These are phyloP conservation scores for Microtus richardsoni DNA, from an alignment of 2,113 vertebrate species.

Conservation along the genomic window DNA sequence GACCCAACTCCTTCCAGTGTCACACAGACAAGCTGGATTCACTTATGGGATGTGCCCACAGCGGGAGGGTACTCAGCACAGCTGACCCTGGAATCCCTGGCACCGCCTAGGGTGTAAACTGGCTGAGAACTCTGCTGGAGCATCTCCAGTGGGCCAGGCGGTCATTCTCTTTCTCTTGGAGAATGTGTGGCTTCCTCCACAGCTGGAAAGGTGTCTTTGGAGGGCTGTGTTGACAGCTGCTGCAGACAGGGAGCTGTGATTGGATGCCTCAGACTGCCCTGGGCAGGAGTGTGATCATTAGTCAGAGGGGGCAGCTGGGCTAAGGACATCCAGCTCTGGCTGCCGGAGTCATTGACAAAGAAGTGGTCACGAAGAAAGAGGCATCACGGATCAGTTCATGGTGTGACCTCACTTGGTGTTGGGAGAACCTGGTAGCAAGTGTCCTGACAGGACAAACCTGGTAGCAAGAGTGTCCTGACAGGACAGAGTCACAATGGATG, in stretches of 20 bases:
- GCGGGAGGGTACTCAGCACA: rapidly evolving
- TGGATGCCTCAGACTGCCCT: rapidly evolving
- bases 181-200: background rate
- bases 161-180: background rate
- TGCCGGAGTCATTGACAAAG: rapidly evolving
- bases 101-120: background rate
- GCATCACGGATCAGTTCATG: rapidly evolving
- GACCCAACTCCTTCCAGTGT: background rate
- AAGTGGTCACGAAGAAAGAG: rapidly evolving
- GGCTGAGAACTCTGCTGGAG: rapidly evolving
- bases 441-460: too few species aligned
- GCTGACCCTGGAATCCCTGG: rapidly evolving
- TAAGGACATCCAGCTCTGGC: background rate
- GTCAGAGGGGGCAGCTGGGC: background rate
- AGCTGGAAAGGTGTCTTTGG: background rate
- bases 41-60: rapidly evolving
- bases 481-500: rapidly evolving
- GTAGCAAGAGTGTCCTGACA: too few species aligned
- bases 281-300: background rate
- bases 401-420: background rate
- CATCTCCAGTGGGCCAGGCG: background rate
- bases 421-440: rapidly evolving
- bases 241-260: background rate
- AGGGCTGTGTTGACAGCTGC: rapidly evolving
- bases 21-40: too few species aligned